Base-by-base conservation (phyloP, 2,113 vertebrate genomes). In the Acrocephalus kingi region DNA sequence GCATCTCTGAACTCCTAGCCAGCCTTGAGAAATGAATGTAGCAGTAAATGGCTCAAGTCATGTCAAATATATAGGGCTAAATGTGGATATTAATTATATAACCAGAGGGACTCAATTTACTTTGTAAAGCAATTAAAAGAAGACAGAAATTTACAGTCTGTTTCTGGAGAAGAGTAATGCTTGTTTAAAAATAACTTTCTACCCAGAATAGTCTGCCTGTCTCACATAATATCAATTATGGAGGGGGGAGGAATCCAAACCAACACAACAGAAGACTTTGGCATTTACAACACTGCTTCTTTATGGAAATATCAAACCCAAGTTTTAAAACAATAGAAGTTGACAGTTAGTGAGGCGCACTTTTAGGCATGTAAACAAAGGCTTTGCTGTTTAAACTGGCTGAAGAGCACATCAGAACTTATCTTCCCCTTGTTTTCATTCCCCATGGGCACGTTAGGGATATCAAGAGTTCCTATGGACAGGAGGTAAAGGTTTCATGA, bases 131-230 rank as follows among this genome's bases (percentile, higher is more conserved):
- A 95, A 92, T 90, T 96, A 89, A 94, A 84, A 90, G 72, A 59
- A n/a, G 92, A 88, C 79, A 95, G 75, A 92, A 94, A 87, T 43
- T 84, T 93, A 93, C 33, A 66, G 75, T 63, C 84, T 90, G 41
- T 77, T 91, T 88, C 95, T 90, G 18, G 48, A 89, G 77, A 69
- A 93, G 85, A 96, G 56, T 86, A 91, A 96, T 86, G 52, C 37
- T 52, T 88, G 45, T 68, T 88, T 94, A 92, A 96, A 97, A 96
- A 95, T 94, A 96, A 77, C 68, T 86, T 89, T 58, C 52, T 86
- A 49, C 48, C 48, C 79, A 83, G 85, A 96, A 94, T 54, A 96
- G 88, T 52, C 67, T 74, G 41, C 46, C 54, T 88, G 72, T 88
- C 63, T 88, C 52, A 25, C 5, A 55, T 63, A 62, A 16, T 27